These are phyloP conservation scores for Microtus pennsylvanicus DNA, from an alignment of 2,113 vertebrate species.

Conservation along the genomic window DNA sequence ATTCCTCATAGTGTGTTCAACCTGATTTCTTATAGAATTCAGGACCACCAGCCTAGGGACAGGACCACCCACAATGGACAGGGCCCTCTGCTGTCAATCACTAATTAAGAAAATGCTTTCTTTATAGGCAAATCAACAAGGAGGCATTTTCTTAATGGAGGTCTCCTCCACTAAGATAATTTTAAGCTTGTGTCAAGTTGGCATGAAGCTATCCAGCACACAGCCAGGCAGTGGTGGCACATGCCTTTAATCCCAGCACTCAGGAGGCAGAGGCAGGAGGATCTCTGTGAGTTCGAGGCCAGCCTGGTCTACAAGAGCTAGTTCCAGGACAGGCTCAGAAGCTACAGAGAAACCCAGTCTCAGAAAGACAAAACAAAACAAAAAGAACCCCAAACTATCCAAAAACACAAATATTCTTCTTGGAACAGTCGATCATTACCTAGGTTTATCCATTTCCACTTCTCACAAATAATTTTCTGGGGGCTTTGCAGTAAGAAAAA, in stretches of 20 bases:
- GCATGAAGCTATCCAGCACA: too few species aligned
- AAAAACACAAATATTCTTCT: not conserved
- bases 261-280: too few species aligned
- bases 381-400: not conserved
- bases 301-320: too few species aligned
- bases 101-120: not conserved
- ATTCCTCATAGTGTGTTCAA: not conserved
- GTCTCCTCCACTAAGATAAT: not conserved
- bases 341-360: too few species aligned
- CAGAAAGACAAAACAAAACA: too few species aligned
- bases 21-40: not conserved
- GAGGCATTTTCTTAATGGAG: not conserved
- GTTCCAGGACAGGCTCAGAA: too few species aligned
- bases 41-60: not conserved
- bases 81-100: not conserved
- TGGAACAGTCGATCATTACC: not conserved
- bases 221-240: too few species aligned
- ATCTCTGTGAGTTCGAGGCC: too few species aligned
- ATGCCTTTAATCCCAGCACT: too few species aligned
- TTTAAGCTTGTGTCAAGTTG: not conserved
- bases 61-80: not conserved
- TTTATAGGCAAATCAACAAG: not conserved
- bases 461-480: constrained; percentile 2
- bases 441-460: not conserved
- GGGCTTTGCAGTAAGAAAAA: not conserved